Evolutionary conservation across 2,113 vertebrate species (phyloP).

Genomic region (Pardalotus punctatus): DNA sequence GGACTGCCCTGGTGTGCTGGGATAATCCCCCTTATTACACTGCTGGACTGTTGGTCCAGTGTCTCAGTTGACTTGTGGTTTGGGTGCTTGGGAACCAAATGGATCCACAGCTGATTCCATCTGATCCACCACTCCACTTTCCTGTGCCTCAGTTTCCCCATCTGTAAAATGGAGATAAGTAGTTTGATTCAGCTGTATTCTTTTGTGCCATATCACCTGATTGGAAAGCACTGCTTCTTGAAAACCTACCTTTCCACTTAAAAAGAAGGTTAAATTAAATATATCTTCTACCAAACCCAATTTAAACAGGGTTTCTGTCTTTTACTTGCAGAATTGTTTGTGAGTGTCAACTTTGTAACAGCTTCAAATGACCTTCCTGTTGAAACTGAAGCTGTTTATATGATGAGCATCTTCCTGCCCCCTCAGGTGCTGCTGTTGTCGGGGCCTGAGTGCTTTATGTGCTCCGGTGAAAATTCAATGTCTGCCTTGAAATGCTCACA

Average conservation of each 20-base stretch:
- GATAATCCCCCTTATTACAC: neutral
- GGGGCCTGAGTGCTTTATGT: neutral
- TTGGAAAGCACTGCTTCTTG: neutral
- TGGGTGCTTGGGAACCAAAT: neutral
- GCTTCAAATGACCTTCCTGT: neutral
- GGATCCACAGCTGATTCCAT: neutral
- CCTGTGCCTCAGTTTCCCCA: neutral
- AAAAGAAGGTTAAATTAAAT: neutral
- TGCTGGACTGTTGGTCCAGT: neutral
- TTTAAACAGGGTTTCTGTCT: neutral
- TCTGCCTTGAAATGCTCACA: neutral
- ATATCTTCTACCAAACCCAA: neutral
- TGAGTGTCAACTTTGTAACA: neutral
- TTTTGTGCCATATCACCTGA: neutral
- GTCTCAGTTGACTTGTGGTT: neutral
- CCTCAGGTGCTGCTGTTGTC: neutral
- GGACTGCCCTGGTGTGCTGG: neutral
- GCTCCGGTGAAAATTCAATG: neutral
- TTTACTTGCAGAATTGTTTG: neutral
- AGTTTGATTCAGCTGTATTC: neutral
- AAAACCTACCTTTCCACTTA: neutral
- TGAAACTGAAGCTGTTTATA: neutral
- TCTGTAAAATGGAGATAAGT: neutral
- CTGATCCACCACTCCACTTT: neutral
- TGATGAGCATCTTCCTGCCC: neutral